Conservation (phyloP, 2,888 invertebrate species). For the Brachypalpus laphriformis region DNA sequence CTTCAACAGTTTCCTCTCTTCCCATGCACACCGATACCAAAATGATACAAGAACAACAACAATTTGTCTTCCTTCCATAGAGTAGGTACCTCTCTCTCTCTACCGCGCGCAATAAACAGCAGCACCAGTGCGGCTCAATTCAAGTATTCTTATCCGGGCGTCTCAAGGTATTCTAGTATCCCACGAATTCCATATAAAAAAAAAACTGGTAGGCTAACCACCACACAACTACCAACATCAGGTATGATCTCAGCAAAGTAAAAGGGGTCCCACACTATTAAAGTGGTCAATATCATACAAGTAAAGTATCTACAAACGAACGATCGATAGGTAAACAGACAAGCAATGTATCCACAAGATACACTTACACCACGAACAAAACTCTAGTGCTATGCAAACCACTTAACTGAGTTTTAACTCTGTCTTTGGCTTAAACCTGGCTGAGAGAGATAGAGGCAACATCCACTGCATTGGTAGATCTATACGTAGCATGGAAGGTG, state of each 20-base stretch:
- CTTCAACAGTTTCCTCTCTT: slow-evolving; percentile 61
- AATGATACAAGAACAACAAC: slow-evolving; percentile 39
- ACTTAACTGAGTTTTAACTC: slow-evolving; percentile 47
- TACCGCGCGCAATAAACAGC: slow-evolving; percentile 55
- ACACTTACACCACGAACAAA: slow-evolving; percentile 32
- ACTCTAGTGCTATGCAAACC: slow-evolving; percentile 33
- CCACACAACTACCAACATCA: slow-evolving; percentile 47
- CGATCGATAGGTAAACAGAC: slow-evolving; percentile 30
- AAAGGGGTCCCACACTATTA: slow-evolving; percentile 65
- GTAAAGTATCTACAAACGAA: slow-evolving; percentile 41
- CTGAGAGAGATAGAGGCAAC: slow-evolving; percentile 15
- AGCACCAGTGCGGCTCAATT: slow-evolving; percentile 62
- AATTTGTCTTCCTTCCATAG: slow-evolving; percentile 52
- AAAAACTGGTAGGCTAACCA: slow-evolving; percentile 75
- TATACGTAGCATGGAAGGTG: slow-evolving; percentile 26
- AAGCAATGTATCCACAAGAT: slow-evolving; percentile 38
- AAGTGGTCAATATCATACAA: slow-evolving; percentile 61
- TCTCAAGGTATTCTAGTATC: slow-evolving; percentile 77
- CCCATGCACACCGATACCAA: slow-evolving; percentile 17
- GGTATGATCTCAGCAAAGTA: slow-evolving; percentile 71
- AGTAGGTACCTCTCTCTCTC: slow-evolving; percentile 2
- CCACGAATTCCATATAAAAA: slow-evolving; percentile 71
- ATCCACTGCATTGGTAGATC: neutral
- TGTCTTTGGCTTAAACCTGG: slow-evolving; percentile 52
- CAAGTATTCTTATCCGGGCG: slow-evolving; percentile 75